These are phyloP conservation scores for Trichonephila clavipes DNA, from an alignment of 1,140 invertebrate genomes.

Conservation along the genomic window DNA sequence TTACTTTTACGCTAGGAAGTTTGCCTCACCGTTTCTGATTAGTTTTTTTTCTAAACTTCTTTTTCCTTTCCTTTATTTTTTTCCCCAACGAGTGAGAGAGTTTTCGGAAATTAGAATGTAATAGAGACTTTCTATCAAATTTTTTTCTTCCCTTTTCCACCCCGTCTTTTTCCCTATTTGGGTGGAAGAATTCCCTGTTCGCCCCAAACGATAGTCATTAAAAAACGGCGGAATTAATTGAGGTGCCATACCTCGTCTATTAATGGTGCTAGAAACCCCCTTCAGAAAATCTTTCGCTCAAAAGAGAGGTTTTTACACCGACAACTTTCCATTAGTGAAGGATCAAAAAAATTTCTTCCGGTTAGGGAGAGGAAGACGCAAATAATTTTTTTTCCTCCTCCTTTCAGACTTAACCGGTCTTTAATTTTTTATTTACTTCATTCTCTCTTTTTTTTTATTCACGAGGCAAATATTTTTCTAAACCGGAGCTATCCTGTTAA, in stretches of 20 bases:
- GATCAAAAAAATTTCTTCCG: conserved; percentile 19
- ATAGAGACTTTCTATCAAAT: conserved; percentile 76
- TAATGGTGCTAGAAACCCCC: conserved; percentile 53
- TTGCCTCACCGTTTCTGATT: conserved; percentile 66
- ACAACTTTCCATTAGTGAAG: conserved; percentile 72
- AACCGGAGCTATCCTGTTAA: conserved; percentile 69
- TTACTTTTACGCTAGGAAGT: conserved; percentile 75
- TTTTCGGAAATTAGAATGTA: conserved; percentile 75
- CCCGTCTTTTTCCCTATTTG: not conserved
- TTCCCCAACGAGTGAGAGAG: conserved; percentile 21
- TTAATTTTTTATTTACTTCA: conserved; percentile 63
- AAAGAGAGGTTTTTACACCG: conserved; percentile 67
- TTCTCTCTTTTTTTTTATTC: not conserved
- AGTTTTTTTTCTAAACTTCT: conserved; percentile 56
- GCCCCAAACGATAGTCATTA: conserved; percentile 71
- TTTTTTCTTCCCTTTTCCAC: conserved; percentile 25
- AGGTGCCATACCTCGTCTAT: conserved; percentile 72
- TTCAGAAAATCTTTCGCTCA: conserved; percentile 56
- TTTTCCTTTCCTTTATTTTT: conserved; percentile 49
- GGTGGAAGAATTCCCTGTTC: conserved; percentile 45
- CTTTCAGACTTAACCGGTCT: conserved; percentile 65
- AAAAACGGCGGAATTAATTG: conserved; percentile 74
- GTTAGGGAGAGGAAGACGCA: conserved; percentile 50
- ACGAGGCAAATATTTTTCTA: conserved; percentile 67
- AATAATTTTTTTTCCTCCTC: conserved; percentile 45